These are phyloP conservation scores for Protobothrops flavoviridis DNA, from an alignment of 2,113 vertebrate genomes.

Conservation along the genomic window DNA sequence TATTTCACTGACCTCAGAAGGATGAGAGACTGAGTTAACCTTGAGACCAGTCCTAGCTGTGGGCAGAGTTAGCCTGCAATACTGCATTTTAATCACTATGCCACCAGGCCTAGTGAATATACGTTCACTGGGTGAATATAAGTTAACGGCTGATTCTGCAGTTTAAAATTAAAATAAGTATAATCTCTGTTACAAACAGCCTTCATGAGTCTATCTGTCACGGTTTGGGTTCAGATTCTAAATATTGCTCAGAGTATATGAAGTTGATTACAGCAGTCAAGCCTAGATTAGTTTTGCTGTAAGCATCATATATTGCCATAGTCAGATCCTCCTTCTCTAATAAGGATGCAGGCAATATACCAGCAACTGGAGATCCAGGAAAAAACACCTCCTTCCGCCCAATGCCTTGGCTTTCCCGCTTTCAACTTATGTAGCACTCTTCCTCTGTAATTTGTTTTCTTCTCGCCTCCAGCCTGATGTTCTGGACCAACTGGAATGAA, in stretches of 20 bases:
- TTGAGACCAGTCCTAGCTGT: neutral
- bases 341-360: neutral
- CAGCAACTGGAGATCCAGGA: neutral
- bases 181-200: neutral
- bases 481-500: constrained; percentile 99
- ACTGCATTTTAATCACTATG: neutral
- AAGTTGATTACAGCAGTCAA: neutral
- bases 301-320: neutral
- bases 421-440: neutral
- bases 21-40: neutral
- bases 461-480: constrained; percentile 83
- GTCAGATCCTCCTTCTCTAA: neutral
- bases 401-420: neutral
- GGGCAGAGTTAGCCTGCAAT: neutral
- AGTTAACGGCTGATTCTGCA: neutral
- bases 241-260: neutral
- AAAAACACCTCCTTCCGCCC: accelerated
- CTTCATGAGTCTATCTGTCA: neutral
- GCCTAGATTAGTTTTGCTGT: neutral
- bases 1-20: neutral
- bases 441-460: neutral
- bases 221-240: neutral
- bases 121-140: neutral
- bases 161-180: neutral
- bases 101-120: neutral